Evolutionary conservation across 2,113 vertebrate genomes (phyloP).

Genomic region (Sterna hirundo): DNA sequence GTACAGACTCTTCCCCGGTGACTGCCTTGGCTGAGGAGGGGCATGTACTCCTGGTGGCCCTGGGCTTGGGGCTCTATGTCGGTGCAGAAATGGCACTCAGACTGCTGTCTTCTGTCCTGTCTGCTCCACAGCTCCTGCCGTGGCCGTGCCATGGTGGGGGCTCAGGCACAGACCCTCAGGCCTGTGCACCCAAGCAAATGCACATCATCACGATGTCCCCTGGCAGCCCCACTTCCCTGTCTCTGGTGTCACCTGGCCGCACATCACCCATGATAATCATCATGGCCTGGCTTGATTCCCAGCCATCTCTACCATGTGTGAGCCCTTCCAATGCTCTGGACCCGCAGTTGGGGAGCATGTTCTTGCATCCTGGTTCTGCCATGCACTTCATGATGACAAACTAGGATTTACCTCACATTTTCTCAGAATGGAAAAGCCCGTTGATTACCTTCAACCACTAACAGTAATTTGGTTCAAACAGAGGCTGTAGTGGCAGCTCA

Average conservation of each 20-base stretch:
- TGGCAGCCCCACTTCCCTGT: neutral
- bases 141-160: accelerated
- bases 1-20: neutral
- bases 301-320: neutral
- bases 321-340: neutral
- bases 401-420: neutral
- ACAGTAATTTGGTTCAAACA: neutral
- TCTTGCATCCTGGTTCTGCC: neutral
- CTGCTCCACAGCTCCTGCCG: neutral
- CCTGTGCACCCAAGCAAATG: neutral
- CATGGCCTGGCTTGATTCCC: neutral
- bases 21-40: neutral
- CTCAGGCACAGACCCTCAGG: neutral
- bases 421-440: neutral
- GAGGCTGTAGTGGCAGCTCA: neutral
- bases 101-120: neutral
- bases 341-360: accelerated
- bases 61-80: neutral
- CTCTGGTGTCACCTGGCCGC: neutral
- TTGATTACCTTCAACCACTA: neutral
- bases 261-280: accelerated
- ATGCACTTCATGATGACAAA: neutral
- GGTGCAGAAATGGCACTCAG: neutral
- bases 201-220: neutral
- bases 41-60: neutral